Percentiles rank a stretch among this genome's conserved stretches.
Conservation (phyloP, 2,113 vertebrate species). For the Paedocypris sp. region DNA sequence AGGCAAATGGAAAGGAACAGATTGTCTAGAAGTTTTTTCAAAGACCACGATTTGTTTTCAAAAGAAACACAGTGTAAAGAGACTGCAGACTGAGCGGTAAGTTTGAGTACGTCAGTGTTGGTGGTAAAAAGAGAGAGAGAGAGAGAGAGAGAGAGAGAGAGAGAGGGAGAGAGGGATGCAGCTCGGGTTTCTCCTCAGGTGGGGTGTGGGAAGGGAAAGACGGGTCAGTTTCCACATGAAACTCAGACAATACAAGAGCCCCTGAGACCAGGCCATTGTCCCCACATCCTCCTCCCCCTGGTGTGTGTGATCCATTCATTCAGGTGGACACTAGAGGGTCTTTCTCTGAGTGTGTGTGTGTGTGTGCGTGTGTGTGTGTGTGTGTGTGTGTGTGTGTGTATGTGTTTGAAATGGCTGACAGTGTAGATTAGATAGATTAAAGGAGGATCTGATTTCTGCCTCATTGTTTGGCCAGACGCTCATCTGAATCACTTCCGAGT, state of each 20-base stretch:
- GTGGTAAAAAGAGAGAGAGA: neutral
- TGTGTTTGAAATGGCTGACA: neutral
- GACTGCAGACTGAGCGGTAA: no score
- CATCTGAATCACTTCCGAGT: conserved; percentile 8
- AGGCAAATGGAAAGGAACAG: no score
- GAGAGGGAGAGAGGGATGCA: neutral
- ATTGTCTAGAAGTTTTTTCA: no score
- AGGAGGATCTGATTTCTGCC: neutral
- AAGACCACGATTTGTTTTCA: no score
- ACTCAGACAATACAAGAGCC: conserved; percentile 15
- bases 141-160: neutral
- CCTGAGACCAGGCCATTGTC: conserved; percentile 19
- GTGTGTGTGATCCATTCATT: neutral
- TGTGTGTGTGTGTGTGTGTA: neutral
- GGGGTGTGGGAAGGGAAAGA: conserved; percentile 21
- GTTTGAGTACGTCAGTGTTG: no score
- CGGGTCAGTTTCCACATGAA: conserved; percentile 12
- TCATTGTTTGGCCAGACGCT: conserved; percentile 8
- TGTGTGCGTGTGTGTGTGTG: neutral
- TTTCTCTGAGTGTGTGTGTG: neutral
- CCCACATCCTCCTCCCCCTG: conserved; percentile 8
- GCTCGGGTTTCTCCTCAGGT: conserved; percentile 2
- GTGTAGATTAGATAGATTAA: conserved; percentile 3
- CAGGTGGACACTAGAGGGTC: neutral
- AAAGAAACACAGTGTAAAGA: no score